Evolutionary conservation across 1,140 invertebrate genomes (phyloP).

Genomic region (Phenacoccus solenopsis): DNA sequence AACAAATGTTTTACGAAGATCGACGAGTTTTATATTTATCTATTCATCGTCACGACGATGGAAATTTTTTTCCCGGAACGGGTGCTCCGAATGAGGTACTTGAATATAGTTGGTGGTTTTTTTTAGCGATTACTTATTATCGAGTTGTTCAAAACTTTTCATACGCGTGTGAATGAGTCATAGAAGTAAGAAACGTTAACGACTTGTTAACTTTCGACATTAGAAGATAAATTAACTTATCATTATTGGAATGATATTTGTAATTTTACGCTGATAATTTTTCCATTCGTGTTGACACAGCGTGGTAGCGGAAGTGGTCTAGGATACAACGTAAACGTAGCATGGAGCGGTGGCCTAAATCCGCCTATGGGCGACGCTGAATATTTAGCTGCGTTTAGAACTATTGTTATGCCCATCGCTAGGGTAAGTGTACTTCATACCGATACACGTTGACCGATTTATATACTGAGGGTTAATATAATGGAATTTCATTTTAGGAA

Average conservation of each 20-base stretch:
- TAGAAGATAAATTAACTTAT: too few species aligned
- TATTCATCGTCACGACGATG: conserved; percentile 97
- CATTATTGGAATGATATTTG: too few species aligned
- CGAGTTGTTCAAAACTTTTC: too few species aligned
- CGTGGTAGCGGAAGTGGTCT: conserved; percentile 81
- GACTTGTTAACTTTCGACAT: too few species aligned
- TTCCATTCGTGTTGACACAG: conserved; percentile 37
- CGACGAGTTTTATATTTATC: conserved; percentile 89
- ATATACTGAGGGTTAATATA: too few species aligned
- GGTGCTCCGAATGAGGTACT: conserved; percentile 68
- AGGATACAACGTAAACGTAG: conserved; percentile 93
- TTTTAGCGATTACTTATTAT: too few species aligned
- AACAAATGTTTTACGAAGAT: conserved; percentile 96
- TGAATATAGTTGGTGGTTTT: too few species aligned
- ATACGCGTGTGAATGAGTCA: too few species aligned
- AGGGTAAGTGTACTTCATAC: conserved; percentile 36
- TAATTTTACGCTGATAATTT: too few species aligned
- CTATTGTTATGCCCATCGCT: conserved; percentile 84
- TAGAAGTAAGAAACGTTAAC: background rate
- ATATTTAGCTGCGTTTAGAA: conserved; percentile 92
- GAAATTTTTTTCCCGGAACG: conserved; percentile 98
- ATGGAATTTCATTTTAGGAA: conserved; percentile 46
- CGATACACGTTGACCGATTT: background rate
- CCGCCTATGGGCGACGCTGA: conserved; percentile 94
- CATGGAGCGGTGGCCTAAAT: conserved; percentile 82